phyloP scores from a whole-genome alignment of 2,113 vertebrate genomes.

The Protobothrops mucrosquamatus region DNA sequence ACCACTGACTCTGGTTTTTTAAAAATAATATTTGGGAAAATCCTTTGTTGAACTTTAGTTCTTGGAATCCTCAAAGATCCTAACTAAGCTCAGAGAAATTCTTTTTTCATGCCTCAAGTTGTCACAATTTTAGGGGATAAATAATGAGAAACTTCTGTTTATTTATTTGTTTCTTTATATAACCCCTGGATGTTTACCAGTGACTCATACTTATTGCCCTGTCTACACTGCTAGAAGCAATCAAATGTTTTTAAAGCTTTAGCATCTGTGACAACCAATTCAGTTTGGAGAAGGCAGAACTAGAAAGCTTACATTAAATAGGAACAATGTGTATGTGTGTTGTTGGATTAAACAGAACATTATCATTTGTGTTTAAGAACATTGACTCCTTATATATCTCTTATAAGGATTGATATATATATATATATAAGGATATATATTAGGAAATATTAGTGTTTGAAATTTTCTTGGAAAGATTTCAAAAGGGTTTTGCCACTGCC shows the following conservation, averaged over 20 bases:
- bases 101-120: not conserved
- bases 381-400: too few species aligned
- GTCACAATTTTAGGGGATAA: not conserved
- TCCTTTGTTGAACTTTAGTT: not conserved
- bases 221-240: not conserved
- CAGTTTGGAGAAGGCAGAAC: not conserved
- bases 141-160: not conserved
- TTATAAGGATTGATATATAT: too few species aligned
- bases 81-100: not conserved
- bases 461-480: too few species aligned
- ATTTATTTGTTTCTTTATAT: not conserved
- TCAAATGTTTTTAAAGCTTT: not conserved
- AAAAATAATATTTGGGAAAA: not conserved
- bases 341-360: too few species aligned
- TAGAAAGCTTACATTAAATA: not conserved
- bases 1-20: not conserved
- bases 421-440: too few species aligned
- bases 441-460: too few species aligned
- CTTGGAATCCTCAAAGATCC: not conserved
- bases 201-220: not conserved
- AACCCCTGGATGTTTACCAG: not conserved
- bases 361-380: too few species aligned
- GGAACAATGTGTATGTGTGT: not conserved
- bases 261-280: not conserved
- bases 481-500: too few species aligned